Base-by-base conservation (phyloP, 1,140 invertebrate genomes). In the Cyclina sinensis region DNA sequence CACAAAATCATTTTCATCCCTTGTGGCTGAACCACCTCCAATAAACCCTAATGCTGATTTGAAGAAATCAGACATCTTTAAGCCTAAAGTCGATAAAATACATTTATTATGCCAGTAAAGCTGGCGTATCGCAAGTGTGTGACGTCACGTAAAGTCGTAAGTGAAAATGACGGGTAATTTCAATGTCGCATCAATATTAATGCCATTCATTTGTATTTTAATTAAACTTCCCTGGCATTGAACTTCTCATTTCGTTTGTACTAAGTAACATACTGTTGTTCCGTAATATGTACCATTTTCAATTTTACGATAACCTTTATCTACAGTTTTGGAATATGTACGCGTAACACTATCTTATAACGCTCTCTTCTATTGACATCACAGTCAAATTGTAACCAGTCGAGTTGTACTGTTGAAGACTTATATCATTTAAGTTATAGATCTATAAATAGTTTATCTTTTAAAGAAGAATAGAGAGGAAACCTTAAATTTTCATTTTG, bases 11-110 rank as follows among this genome's bases (percentile, higher is more conserved):
- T 98, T 98, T 92, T 98, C 97, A 91, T 96, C 96, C 94, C 94
- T 96, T 92, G 93, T 96, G 92, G 94, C 95, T 93, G 94, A 96
- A 62, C 93, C 95, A 91, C 96, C 97, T 94, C 97, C 97, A 94
- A 98, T 97, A 95, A 98, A 98, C 89, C 97, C 98, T 93, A 98
- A 97, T 87, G 98, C 98, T 86, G 97, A 98, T 96, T 98, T 98
- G 95, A 98, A 98, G 93, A 98, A 97, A 94, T 97, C 98, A 95
- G 97, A 97, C 98, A 98, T 98, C 46, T 76, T 91, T 83, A 14
- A 32, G 21, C 54, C 46, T 73, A 70, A 46, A 70, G 48, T 65
- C 32, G 57, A 83, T 73, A 73, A 90, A 86, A 74, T 85, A 46
- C 59, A 80, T 89, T 73, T 73, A 76, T 73, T 79, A 89, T 81